Evolutionary conservation across 2,888 invertebrate genomes (phyloP).

Genomic region (Trisateles emortualis): DNA sequence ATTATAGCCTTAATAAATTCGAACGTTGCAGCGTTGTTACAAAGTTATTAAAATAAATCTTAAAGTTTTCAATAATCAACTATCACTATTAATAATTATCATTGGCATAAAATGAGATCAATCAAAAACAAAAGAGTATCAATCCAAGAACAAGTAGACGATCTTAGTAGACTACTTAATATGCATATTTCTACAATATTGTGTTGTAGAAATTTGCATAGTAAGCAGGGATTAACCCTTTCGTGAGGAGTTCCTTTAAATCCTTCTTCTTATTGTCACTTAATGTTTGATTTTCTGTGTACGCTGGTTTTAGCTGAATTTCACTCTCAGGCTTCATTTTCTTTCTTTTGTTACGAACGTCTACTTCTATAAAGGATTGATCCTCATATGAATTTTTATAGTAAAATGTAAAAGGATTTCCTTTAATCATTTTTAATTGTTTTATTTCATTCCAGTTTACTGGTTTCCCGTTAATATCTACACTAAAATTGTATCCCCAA

Average conservation of each 20-base stretch:
- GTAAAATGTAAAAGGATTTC: conserved; percentile 15
- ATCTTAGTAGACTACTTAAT: no score
- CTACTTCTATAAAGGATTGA: conserved; percentile 25
- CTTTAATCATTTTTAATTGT: conserved; percentile 20
- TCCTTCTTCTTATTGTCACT: conserved; percentile 11
- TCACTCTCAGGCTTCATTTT: conserved; percentile 9
- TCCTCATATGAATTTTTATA: conserved; percentile 36
- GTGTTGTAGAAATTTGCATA: no score
- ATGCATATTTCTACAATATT: no score
- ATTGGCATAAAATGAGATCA: no score
- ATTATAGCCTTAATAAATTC: no score
- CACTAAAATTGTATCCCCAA: conserved; percentile 41
- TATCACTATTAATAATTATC: no score
- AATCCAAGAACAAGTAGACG: no score
- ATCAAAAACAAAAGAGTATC: no score
- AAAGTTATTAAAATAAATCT: no score
- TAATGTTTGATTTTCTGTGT: conserved; percentile 7
- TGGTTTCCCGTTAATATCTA: conserved; percentile 23
- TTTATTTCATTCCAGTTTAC: conserved; percentile 42
- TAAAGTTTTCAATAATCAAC: no score
- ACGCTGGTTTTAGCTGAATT: conserved; percentile 10
- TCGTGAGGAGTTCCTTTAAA: conserved; percentile 6
- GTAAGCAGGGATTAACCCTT: conserved; percentile 6
- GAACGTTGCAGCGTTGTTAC: no score
- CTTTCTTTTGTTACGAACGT: conserved; percentile 34